These are phyloP conservation scores for Bergia puertoricense DNA, from an alignment of 92 coral and sea anemone species.

Conservation along the genomic window DNA sequence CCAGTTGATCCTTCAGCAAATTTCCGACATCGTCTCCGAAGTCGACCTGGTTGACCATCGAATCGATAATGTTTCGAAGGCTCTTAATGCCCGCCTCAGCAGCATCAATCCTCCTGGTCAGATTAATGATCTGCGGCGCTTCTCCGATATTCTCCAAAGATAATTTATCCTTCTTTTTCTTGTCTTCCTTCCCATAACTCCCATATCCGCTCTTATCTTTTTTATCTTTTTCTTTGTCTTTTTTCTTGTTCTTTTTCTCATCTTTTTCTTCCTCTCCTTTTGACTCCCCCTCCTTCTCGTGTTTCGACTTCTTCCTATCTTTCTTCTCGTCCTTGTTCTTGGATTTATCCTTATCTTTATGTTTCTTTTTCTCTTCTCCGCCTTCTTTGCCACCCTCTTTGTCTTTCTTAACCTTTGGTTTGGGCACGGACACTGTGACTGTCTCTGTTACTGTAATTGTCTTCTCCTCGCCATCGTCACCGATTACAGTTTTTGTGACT, in stretches of 20 bases:
- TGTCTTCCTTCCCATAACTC: slow-evolving; percentile 53
- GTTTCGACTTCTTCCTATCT: slow-evolving; percentile 45
- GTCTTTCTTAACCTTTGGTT: slow-evolving; percentile 62
- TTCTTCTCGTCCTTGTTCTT: slow-evolving; percentile 64
- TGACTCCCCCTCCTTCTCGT: slow-evolving; percentile 35
- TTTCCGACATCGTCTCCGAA: slow-evolving; percentile 86
- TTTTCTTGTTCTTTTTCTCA: slow-evolving; percentile 59
- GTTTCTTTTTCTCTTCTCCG: slow-evolving; percentile 44
- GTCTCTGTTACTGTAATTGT: slow-evolving; percentile 74
- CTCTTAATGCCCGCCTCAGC: slow-evolving; percentile 84
- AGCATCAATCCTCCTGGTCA: slow-evolving; percentile 74
- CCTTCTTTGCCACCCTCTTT: slow-evolving; percentile 55
- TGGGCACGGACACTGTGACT: slow-evolving; percentile 64
- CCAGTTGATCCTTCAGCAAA: slow-evolving; percentile 75
- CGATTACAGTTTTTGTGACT: slow-evolving; percentile 71
- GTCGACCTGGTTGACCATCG: slow-evolving; percentile 92
- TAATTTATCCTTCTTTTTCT: slow-evolving; percentile 65
- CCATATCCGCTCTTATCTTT: slow-evolving; percentile 49
- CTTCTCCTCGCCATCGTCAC: slow-evolving; percentile 79
- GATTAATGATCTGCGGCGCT: slow-evolving; percentile 70
- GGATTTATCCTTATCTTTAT: slow-evolving; percentile 59
- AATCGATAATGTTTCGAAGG: slow-evolving; percentile 84
- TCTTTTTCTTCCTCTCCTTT: slow-evolving; percentile 59
- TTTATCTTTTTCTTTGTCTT: slow-evolving; percentile 55
- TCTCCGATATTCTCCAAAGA: slow-evolving; percentile 63